Base-by-base conservation (phyloP, 2,888 invertebrate genomes). In the Orchesella flavescens region DNA sequence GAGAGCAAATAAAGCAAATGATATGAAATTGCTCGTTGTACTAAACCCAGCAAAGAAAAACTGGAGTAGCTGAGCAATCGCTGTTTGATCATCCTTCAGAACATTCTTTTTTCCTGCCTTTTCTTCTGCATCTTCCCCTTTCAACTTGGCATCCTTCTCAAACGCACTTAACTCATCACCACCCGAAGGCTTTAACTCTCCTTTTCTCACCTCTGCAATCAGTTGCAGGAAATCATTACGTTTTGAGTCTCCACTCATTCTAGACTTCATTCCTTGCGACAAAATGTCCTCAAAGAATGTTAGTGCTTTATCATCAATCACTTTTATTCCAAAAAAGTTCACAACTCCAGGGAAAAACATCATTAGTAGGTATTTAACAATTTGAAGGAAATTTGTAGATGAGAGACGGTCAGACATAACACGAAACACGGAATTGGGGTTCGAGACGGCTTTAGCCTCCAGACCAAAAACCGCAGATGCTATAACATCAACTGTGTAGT, bases 361-460 rank as follows among this genome's bases (percentile, higher is more conserved):
- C 10, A 69, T 34, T 7, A 34, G 34, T 34, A 69, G 19, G 59
- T 59, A n/a, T 55, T 53, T 55, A 0, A n/a, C 4, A n/a, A 24
- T 9, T 43, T 49, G 46, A 12, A 66, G 76, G 53, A 66, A 66
- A n/a, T 24, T 46, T 44, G 63, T 1, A 4, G 44, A 15, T 78
- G 17, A 17, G 34, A 63, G 63, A 24, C 24, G 17, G 1, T 24
- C 21, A 15, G 1, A 63, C 10, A 15, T 24, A 12, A 89, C 88
- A 53, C 90, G 91, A n/a, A 46, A 7, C 21, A 49, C 53, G 57
- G 21, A 34, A 34, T 53, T n/a, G 1, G 77, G 82, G 5, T 76
- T 89, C 88, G 72, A 61, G 49, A 90, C 90, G 0, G 89, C 87
- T 61, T 89, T 89, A 1, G 85, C 87, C 57, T 90, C 90, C 1